Evolutionary conservation across 2,797 vertebrate species (phyloP).

Genomic region (Echeneis naucrates): DNA sequence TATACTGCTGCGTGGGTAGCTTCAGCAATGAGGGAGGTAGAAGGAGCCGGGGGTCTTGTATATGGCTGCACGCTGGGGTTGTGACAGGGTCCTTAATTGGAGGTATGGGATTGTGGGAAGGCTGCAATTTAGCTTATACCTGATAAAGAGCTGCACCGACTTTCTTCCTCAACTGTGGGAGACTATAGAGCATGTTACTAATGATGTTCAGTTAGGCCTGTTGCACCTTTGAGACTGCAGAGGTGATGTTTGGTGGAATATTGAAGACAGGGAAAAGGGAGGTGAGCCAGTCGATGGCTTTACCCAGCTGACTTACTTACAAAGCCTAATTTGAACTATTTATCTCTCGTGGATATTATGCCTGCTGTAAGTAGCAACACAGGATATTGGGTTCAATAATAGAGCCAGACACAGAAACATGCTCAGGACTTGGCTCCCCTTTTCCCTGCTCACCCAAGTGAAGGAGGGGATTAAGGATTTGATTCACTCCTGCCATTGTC

Average conservation of each 20-base stretch:
- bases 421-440: constrained; percentile 35
- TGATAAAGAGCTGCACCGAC: constrained; percentile 33
- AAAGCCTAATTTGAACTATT: constrained; percentile 70
- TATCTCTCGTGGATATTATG: constrained; percentile 68
- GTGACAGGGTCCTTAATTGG: constrained; percentile 57
- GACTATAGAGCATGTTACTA: constrained; percentile 31
- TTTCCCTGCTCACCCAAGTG: constrained; percentile 64
- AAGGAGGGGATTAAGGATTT: constrained; percentile 79
- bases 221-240: constrained; percentile 29
- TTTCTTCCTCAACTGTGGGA: constrained; percentile 16
- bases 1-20: constrained; percentile 39
- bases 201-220: constrained; percentile 31
- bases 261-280: constrained; percentile 6
- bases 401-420: constrained; percentile 12
- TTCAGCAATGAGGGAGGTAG: constrained; percentile 39
- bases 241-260: constrained; percentile 23
- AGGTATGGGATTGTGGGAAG: constrained; percentile 27
- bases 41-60: constrained; percentile 24
- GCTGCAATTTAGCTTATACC: constrained; percentile 46
- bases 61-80: constrained; percentile 41
- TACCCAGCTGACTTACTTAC: constrained; percentile 43
- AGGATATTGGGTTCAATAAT: constrained; percentile 49
- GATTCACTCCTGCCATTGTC: constrained; percentile 78
- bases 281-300: constrained; percentile 39
- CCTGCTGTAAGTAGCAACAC: constrained; percentile 56